Evolutionary conservation across 2,888 invertebrate genomes (phyloP).

Genomic region (Aspidiotus rigidus): DNA sequence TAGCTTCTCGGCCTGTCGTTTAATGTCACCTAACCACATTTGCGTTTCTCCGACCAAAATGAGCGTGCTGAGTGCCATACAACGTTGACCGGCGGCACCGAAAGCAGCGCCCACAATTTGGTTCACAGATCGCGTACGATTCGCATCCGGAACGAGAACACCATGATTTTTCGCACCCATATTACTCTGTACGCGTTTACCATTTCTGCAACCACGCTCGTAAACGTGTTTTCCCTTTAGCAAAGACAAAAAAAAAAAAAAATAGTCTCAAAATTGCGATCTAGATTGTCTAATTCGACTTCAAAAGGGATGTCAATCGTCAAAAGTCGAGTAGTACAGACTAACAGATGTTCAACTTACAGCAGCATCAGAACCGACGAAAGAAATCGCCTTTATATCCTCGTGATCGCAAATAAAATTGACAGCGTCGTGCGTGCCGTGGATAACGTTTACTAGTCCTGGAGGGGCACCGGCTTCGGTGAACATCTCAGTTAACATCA

Average conservation of each 20-base stretch:
- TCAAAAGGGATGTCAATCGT: no score
- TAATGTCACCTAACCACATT: slow-evolving; percentile 89
- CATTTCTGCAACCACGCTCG: slow-evolving; percentile 68
- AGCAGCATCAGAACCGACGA: slow-evolving; percentile 94
- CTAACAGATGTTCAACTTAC: slow-evolving; percentile 46
- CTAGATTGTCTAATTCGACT: no score
- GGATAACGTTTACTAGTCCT: slow-evolving; percentile 92
- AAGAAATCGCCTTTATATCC: slow-evolving; percentile 91
- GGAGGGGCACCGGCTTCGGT: slow-evolving; percentile 92
- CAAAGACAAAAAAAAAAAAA: background rate
- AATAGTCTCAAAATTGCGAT: no score
- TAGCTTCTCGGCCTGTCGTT: slow-evolving; percentile 66
- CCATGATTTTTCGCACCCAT: slow-evolving; percentile 99
- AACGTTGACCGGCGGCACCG: slow-evolving; percentile 97
- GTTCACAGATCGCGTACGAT: slow-evolving; percentile 91
- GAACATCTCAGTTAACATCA: slow-evolving; percentile 86
- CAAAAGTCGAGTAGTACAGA: no score
- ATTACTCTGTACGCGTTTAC: slow-evolving; percentile 94
- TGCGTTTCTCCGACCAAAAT: slow-evolving; percentile 85
- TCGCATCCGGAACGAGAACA: slow-evolving; percentile 91
- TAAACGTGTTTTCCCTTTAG: slow-evolving; percentile 83
- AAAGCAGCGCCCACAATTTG: slow-evolving; percentile 90
- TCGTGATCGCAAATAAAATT: slow-evolving; percentile 97
- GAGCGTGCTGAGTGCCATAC: slow-evolving; percentile 95
- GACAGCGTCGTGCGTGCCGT: slow-evolving; percentile 88